Conservation (phyloP, 2,113 vertebrate genomes). For the Zosterops hypoxanthus region DNA sequence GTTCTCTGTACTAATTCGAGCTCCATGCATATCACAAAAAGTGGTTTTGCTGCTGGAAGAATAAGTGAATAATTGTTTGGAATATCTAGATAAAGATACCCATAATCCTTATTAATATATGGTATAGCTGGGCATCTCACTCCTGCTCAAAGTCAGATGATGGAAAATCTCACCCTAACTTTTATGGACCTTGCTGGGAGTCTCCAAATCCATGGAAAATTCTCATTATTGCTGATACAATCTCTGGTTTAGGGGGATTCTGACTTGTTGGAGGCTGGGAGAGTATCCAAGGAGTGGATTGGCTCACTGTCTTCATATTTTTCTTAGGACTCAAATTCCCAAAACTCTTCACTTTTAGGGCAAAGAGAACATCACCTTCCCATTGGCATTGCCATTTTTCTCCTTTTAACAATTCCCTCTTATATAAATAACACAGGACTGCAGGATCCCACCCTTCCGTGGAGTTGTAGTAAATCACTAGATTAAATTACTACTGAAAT, state of each 20-base stretch:
- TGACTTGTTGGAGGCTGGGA: not conserved
- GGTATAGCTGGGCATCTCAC: not conserved
- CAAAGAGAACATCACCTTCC: not conserved
- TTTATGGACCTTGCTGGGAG: not conserved
- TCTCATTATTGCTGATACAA: not conserved
- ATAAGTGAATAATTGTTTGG: not conserved
- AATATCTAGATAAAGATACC: not conserved
- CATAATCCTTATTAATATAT: not conserved
- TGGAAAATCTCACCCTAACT: not conserved
- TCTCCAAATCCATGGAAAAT: not conserved
- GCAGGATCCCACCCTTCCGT: not conserved
- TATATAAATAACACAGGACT: not conserved
- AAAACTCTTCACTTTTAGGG: not conserved
- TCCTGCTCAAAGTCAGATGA: not conserved
- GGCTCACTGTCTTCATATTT: not conserved
- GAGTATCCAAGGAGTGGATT: not conserved
- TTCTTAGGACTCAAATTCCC: not conserved
- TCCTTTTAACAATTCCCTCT: not conserved
- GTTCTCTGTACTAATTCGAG: not conserved
- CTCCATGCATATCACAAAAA: not conserved
- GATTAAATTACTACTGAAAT: not conserved
- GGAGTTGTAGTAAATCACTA: not conserved
- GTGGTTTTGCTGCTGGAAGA: not conserved
- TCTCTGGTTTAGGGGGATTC: not conserved
- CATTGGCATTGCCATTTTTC: not conserved